Conservation (phyloP, 2,888 invertebrate genomes). For the Nesidiocoris tenuis region DNA sequence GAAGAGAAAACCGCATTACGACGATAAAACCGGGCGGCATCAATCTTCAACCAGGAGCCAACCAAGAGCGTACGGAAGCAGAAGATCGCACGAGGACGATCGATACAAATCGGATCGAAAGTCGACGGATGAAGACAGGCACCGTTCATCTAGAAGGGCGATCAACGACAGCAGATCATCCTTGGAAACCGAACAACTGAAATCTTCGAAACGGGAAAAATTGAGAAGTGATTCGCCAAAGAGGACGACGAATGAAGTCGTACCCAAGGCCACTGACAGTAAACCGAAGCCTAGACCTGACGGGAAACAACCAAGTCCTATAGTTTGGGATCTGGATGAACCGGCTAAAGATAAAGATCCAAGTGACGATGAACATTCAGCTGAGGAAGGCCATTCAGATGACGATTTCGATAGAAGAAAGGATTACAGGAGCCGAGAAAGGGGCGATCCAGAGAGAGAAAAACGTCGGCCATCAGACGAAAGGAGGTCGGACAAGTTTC, state of each 20-base stretch:
- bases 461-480: neutral
- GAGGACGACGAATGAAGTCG: neutral
- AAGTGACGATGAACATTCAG: neutral
- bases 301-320: neutral
- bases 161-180: neutral
- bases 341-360: neutral
- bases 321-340: neutral
- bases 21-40: neutral
- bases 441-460: neutral
- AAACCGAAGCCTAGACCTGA: no score
- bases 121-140: neutral
- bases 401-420: neutral
- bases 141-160: neutral
- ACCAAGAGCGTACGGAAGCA: neutral
- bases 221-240: neutral
- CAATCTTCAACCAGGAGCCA: neutral
- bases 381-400: neutral
- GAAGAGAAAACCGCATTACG: neutral
- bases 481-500: neutral
- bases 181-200: neutral
- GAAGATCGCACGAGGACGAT: neutral
- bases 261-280: no score
- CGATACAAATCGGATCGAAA: neutral
- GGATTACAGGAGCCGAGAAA: neutral
- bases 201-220: neutral